These are phyloP conservation scores for Drosophila virilis DNA, from an alignment of 1,140 invertebrate species.

Conservation along the genomic window DNA sequence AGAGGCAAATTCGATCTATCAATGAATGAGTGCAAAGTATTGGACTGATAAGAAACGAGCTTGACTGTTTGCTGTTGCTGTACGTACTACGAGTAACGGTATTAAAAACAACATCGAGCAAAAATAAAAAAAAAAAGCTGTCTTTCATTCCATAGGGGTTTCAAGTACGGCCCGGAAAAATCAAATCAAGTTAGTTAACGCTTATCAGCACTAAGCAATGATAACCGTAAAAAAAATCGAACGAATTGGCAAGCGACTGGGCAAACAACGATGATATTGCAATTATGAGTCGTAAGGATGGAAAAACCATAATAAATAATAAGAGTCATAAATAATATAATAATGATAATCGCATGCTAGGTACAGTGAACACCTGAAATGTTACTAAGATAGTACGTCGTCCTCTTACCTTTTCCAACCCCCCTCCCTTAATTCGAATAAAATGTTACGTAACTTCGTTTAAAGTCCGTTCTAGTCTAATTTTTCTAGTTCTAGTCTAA, in stretches of 20 bases:
- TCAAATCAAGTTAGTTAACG: constrained; percentile 53
- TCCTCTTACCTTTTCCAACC: too few relatives aligned
- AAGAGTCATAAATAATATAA: constrained; percentile 48
- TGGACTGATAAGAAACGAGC: constrained; percentile 47
- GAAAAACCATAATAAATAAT: constrained; percentile 52
- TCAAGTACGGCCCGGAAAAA: constrained; percentile 13
- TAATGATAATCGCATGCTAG: constrained; percentile 6
- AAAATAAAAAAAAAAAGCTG: neutral
- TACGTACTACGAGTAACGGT: constrained; percentile 11
- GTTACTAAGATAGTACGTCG: too few relatives aligned
- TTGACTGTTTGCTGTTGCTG: constrained; percentile 36
- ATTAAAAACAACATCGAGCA: neutral
- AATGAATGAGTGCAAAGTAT: constrained; percentile 67
- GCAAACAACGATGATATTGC: constrained; percentile 53
- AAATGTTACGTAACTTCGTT: neutral
- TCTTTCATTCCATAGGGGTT: neutral
- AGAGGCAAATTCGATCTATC: constrained; percentile 56
- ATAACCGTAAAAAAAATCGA: constrained; percentile 16
- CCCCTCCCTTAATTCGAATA: neutral
- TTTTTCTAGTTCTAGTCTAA: too few relatives aligned
- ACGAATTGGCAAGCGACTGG: neutral
- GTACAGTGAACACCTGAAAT: neutral
- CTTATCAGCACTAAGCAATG: constrained; percentile 41
- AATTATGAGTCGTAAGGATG: constrained; percentile 31
- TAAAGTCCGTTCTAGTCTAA: too few relatives aligned